Evolutionary conservation across 2,888 invertebrate species (phyloP).

Genomic region (Chrysolina americana): DNA sequence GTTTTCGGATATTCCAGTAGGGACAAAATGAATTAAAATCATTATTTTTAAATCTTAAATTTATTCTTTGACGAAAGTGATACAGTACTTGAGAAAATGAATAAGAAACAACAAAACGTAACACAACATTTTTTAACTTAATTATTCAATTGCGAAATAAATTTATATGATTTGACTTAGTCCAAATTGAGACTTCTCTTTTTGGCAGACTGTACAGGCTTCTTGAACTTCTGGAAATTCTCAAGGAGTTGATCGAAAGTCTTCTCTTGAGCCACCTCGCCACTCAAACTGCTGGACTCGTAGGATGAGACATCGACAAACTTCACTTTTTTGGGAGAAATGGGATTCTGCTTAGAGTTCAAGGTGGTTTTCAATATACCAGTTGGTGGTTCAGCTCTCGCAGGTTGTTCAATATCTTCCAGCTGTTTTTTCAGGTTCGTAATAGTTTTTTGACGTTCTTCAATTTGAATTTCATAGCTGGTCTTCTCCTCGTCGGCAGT

Average conservation of each 20-base stretch:
- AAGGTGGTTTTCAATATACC: constrained; percentile 20
- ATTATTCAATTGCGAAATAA: background rate
- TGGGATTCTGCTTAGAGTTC: background rate
- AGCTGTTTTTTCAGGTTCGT: background rate
- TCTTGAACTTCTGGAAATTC: constrained; percentile 14
- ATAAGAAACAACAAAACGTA: background rate
- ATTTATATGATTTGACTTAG: background rate
- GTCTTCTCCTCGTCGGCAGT: background rate
- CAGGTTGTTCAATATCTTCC: background rate
- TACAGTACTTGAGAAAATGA: too few species aligned
- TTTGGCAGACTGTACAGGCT: background rate
- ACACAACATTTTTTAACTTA: background rate
- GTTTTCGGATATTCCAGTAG: too few species aligned
- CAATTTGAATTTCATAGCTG: background rate
- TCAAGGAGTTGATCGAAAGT: constrained; percentile 18
- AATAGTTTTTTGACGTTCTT: background rate
- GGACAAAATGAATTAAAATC: too few species aligned
- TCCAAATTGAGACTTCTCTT: constrained; percentile 26
- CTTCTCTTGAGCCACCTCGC: background rate
- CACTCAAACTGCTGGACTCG: constrained; percentile 54
- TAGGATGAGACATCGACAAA: constrained; percentile 60
- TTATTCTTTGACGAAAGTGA: too few species aligned
- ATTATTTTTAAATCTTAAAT: too few species aligned
- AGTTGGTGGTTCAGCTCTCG: background rate
- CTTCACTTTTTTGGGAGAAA: constrained; percentile 63